A percentile compares a stretch with the other conserved stretches of the same genome.
These are phyloP conservation scores for Macrobrachium rosenbergii DNA, from an alignment of 1,140 invertebrate species.

Conservation along the genomic window DNA sequence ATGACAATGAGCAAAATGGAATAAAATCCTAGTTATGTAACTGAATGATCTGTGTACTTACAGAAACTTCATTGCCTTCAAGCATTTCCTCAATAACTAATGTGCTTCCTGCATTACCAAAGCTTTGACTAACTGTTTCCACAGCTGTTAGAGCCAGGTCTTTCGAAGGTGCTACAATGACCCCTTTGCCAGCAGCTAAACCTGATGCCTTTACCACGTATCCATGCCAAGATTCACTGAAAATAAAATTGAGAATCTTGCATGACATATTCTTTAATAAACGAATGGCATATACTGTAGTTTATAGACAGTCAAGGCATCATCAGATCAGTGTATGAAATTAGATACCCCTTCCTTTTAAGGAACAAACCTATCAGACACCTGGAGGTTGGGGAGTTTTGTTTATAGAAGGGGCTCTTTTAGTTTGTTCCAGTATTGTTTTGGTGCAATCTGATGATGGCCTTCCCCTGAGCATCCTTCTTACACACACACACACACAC, in stretches of 20 bases:
- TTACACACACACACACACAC: too few species aligned
- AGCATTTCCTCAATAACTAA: slow-evolving; percentile 88
- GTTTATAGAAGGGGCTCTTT: too few species aligned
- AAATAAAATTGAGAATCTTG: too few species aligned
- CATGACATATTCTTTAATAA: too few species aligned
- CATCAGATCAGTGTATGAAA: too few species aligned
- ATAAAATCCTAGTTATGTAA: background rate
- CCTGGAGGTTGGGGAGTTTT: too few species aligned
- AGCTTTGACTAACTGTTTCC: slow-evolving; percentile 77
- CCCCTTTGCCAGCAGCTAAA: slow-evolving; percentile 96
- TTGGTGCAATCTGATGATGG: too few species aligned
- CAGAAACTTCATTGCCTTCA: slow-evolving; percentile 93
- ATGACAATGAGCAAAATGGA: background rate
- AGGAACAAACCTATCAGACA: too few species aligned
- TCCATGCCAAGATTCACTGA: slow-evolving; percentile 73
- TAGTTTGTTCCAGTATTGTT: too few species aligned
- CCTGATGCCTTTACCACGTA: slow-evolving; percentile 95
- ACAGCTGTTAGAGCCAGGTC: slow-evolving; percentile 86
- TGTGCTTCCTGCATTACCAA: slow-evolving; percentile 72
- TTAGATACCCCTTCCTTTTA: too few species aligned
- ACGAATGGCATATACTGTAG: background rate
- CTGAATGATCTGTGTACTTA: slow-evolving; percentile 71
- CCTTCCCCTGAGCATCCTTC: too few species aligned
- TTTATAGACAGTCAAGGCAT: background rate
- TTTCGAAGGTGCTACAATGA: slow-evolving; percentile 84